Evolutionary conservation across 2,888 invertebrate species (phyloP).

Genomic region (Diaprepes abbreviatus): DNA sequence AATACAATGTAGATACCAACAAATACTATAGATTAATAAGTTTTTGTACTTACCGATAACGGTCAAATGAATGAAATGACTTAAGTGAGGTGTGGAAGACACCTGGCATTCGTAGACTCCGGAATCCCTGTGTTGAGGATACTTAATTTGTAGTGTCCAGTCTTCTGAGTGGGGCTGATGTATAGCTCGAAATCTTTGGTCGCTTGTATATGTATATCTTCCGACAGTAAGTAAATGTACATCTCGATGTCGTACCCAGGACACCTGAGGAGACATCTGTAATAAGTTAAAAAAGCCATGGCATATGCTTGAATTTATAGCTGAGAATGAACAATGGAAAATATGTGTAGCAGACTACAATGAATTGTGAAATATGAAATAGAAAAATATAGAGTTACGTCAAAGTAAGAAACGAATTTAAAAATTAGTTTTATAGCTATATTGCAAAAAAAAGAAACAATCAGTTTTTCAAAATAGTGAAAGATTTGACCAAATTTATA

Average conservation of each 20-base stretch:
- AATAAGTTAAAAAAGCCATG: conserved; percentile 56
- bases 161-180: conserved; percentile 90
- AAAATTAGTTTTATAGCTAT: too few relatives aligned
- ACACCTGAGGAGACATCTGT: conserved; percentile 84
- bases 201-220: conserved; percentile 91
- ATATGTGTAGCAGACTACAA: not conserved
- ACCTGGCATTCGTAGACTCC: conserved; percentile 96
- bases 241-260: conserved; percentile 92
- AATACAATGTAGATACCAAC: too few relatives aligned
- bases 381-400: too few relatives aligned
- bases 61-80: conserved; percentile 90
- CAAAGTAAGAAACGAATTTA: too few relatives aligned
- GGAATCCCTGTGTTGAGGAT: conserved; percentile 90
- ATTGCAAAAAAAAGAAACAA: too few relatives aligned
- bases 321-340: not conserved
- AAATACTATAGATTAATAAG: too few relatives aligned
- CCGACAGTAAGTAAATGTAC: conserved; percentile 92
- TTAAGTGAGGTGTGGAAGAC: conserved; percentile 93
- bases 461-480: too few relatives aligned
- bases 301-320: conserved; percentile 26
- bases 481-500: too few relatives aligned
- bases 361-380: conserved; percentile 1
- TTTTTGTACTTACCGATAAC: conserved; percentile 84
- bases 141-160: conserved; percentile 93
- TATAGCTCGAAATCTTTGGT: conserved; percentile 90